Percentiles rank a stretch among this genome's conserved stretches.
Conservation (phyloP, 2,888 invertebrate species). For the Antheraea yamamai region DNA sequence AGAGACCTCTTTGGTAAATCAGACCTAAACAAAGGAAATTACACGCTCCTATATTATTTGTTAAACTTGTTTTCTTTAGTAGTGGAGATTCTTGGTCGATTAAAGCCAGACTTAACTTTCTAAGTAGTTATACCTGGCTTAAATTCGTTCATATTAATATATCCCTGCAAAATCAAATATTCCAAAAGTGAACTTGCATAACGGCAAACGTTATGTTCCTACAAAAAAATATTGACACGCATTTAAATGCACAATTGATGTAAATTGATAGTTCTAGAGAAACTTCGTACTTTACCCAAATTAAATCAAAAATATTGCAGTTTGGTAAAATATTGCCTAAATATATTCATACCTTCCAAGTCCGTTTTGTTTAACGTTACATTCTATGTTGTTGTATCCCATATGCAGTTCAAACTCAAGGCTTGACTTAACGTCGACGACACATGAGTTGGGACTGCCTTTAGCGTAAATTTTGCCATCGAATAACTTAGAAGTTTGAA, state of each 20-base stretch:
- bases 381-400: slow-evolving; percentile 95
- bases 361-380: slow-evolving; percentile 94
- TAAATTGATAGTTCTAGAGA: background rate
- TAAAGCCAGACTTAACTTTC: background rate
- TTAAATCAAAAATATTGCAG: background rate
- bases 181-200: background rate
- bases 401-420: slow-evolving; percentile 95
- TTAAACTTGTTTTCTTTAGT: background rate
- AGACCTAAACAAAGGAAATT: background rate
- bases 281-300: background rate
- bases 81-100: background rate
- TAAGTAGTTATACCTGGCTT: background rate
- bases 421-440: slow-evolving; percentile 92
- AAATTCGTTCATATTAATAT: background rate
- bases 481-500: slow-evolving; percentile 95
- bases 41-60: background rate
- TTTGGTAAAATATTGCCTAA: background rate
- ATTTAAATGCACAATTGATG: background rate
- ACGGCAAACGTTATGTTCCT: background rate
- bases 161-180: background rate
- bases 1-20: too few relatives aligned
- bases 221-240: background rate
- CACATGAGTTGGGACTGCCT: slow-evolving; percentile 95
- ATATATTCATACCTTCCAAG: slow-evolving; percentile 84
- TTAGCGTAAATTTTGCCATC: slow-evolving; percentile 97